Conservation (phyloP, 2,113 vertebrate genomes). For the Gadus macrocephalus region DNA sequence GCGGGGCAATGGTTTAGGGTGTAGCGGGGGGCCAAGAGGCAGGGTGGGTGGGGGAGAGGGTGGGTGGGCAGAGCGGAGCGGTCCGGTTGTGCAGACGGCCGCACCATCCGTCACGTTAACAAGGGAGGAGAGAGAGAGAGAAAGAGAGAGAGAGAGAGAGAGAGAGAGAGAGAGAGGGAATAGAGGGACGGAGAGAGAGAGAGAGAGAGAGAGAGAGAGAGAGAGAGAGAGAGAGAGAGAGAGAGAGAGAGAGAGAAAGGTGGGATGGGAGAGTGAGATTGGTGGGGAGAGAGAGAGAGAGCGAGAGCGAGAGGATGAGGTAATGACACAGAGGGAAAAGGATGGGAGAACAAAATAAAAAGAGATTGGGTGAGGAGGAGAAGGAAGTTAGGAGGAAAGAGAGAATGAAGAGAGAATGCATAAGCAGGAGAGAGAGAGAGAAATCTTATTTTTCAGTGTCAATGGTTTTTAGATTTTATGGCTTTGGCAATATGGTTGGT, state of each 20-base stretch:
- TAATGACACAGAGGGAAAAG: neutral
- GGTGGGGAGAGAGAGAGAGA: slow-evolving; percentile 34
- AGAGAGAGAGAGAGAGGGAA: too few relatives aligned
- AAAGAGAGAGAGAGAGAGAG: too few relatives aligned
- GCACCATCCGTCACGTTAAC: too few relatives aligned
- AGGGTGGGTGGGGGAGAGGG: slow-evolving; percentile 33
- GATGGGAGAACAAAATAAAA: neutral
- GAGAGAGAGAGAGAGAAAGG: slow-evolving; percentile 13
- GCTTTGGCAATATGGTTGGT: slow-evolving; percentile 15
- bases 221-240: slow-evolving; percentile 14
- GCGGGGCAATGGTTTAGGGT: slow-evolving; percentile 52
- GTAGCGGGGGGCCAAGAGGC: slow-evolving; percentile 11
- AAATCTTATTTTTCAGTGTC: too few relatives aligned
- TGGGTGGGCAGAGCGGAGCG: slow-evolving; percentile 26
- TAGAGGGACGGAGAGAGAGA: too few relatives aligned
- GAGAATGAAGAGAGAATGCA: slow-evolving; percentile 34
- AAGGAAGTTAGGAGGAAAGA: neutral
- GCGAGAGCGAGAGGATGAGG: slow-evolving; percentile 23
- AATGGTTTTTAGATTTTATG: neutral
- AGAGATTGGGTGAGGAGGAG: slow-evolving; percentile 27
- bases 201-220: too few relatives aligned
- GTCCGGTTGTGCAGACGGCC: neutral
- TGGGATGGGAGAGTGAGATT: too few relatives aligned
- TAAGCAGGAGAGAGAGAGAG: slow-evolving; percentile 33
- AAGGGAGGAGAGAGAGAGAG: too few relatives aligned